These are phyloP conservation scores for Stenodera caucasica DNA, from an alignment of 2,888 invertebrate genomes.

Conservation along the genomic window DNA sequence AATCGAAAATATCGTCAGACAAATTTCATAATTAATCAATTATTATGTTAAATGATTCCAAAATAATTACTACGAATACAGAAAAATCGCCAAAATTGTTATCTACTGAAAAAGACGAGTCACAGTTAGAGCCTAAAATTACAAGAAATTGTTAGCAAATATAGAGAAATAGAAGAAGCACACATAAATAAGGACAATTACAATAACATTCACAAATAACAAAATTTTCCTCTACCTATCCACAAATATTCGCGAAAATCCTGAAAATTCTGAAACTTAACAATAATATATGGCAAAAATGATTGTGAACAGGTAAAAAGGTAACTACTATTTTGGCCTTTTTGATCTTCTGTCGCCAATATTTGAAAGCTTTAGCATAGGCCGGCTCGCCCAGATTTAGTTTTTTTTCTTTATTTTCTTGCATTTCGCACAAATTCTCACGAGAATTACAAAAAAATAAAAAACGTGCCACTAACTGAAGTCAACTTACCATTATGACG, in stretches of 20 bases:
- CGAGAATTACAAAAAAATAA: too few relatives aligned
- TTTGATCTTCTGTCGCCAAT: conserved; percentile 53
- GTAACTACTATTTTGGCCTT: conserved; percentile 51
- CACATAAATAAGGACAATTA: conserved; percentile 36
- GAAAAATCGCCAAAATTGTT: conserved; percentile 16
- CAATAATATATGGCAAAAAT: conserved; percentile 24
- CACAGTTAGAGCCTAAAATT: conserved; percentile 16
- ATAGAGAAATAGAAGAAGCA: conserved; percentile 32
- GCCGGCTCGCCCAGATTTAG: conserved; percentile 42
- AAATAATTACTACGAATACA: conserved; percentile 3
- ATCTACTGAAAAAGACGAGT: conserved; percentile 20
- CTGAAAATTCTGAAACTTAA: conserved; percentile 26
- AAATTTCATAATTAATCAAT: too few relatives aligned
- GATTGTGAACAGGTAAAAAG: conserved; percentile 30
- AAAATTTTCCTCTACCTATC: conserved; percentile 41
- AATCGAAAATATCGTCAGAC: conserved; percentile 25
- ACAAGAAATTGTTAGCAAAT: conserved; percentile 18
- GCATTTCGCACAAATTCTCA: neutral
- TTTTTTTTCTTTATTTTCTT: conserved; percentile 25
- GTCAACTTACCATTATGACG: conserved; percentile 57
- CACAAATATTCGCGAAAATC: conserved; percentile 9
- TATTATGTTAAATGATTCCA: conserved; percentile 16
- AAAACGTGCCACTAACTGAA: conserved; percentile 6
- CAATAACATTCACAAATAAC: conserved; percentile 39
- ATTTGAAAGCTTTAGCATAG: conserved; percentile 50